These are phyloP conservation scores for Apeltes quadracus DNA, from an alignment of 2,113 vertebrate genomes.

Conservation along the genomic window DNA sequence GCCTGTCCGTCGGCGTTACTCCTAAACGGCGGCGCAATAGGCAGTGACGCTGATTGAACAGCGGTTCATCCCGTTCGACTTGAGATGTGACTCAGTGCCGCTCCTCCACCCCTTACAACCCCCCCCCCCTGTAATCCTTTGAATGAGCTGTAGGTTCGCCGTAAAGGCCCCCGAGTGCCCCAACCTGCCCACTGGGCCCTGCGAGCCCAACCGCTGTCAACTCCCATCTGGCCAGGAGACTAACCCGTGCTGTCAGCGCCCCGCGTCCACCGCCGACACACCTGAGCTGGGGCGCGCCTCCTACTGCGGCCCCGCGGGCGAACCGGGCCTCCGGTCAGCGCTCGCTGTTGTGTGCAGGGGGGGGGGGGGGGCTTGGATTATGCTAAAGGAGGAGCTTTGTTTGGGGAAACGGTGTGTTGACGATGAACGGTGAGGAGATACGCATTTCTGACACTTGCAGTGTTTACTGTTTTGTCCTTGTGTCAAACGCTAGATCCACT, in stretches of 20 bases:
- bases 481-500: not conserved
- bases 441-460: not conserved
- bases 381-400: conserved; percentile 39
- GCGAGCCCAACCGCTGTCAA: conserved; percentile 75
- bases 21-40: conserved; percentile 31
- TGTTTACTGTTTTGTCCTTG: not conserved
- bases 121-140: conserved; percentile 7
- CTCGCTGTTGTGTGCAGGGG: conserved; percentile 44
- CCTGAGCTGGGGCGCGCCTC: conserved; percentile 76
- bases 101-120: conserved; percentile 25
- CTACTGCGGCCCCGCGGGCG: conserved; percentile 66
- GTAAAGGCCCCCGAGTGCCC: conserved; percentile 64
- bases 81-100: conserved; percentile 75
- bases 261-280: conserved; percentile 69
- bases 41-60: conserved; percentile 69
- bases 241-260: conserved; percentile 78
- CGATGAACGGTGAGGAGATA: not conserved
- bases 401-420: conserved; percentile 31
- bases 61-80: conserved; percentile 65
- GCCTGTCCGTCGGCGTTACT: conserved; percentile 48
- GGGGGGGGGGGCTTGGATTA: conserved; percentile 41
- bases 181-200: conserved; percentile 68
- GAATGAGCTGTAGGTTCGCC: conserved; percentile 61
- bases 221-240: conserved; percentile 70
- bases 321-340: conserved; percentile 42